Conservation (phyloP, 2,113 vertebrate species). For the Amazona guildingii region DNA sequence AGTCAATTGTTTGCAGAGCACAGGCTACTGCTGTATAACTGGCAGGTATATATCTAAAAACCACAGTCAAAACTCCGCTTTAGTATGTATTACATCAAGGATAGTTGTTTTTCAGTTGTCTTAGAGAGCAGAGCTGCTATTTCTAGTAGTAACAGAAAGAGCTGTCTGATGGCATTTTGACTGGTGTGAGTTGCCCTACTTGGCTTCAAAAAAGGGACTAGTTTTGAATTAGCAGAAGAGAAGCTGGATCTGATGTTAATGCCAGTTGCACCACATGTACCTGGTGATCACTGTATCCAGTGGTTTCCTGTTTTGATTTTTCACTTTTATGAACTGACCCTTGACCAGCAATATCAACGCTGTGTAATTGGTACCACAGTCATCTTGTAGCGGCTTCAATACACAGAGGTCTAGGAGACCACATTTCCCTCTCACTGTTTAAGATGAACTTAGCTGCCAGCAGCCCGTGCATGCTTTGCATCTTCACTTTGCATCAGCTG, state of each 20-base stretch:
- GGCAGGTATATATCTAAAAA: background rate
- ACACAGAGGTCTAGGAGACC: background rate
- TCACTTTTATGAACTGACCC: background rate
- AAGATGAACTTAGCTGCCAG: background rate
- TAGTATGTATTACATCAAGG: background rate
- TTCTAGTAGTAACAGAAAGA: background rate
- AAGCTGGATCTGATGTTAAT: background rate
- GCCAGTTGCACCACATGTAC: background rate
- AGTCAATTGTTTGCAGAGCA: background rate
- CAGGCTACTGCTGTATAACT: background rate
- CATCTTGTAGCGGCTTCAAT: background rate
- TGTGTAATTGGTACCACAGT: background rate
- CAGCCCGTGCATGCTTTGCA: background rate
- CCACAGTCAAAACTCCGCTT: background rate
- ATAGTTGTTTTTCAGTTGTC: background rate
- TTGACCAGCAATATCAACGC: background rate
- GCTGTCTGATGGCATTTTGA: background rate
- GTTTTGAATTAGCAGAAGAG: background rate
- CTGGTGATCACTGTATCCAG: background rate
- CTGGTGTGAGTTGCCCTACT: background rate
- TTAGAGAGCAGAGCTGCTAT: background rate
- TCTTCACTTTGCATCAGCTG: background rate
- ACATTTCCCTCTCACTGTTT: background rate
- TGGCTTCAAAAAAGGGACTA: background rate
- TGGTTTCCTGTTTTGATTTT: background rate